Evolutionary conservation across 1,140 invertebrate species (phyloP), one percentile per base, ranked within the genome.

Genomic region (Pogonognathellus flavescens): DNA sequence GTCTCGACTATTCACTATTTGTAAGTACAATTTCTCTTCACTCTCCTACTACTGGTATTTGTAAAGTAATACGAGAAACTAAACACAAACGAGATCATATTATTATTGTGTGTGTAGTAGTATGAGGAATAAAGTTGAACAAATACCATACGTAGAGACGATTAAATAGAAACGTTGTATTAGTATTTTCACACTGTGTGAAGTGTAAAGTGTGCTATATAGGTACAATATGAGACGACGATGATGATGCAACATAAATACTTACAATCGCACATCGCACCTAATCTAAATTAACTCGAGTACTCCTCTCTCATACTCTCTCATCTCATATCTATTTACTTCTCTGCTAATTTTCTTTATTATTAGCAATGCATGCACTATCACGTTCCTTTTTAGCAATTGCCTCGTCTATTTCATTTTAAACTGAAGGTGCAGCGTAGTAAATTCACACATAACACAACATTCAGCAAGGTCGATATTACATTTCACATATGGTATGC

Each of bases 231-330:
- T 41, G 31, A 41, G 31, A 41, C 31, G 31, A 41, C 31, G 31
- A 41, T 41, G 31, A 41, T 41, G 31, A 41, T 41, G 31, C 31
- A 41, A 41, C 31, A 41, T 41, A 41, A 41, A 41, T 31, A 55
- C 14, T 18, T 55, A 41, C 22, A 66, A 66, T 59, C 20, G 16
- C 41, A 62, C 57, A 80, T 86, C 85, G 25, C 85, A 86, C 85
- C 82, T 86, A 83, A 86, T 86, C 85, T 86, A 86, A 86, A 86
- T 86, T 86, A 86, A 86, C 85, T 41, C 31, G 1, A 6, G 31
- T 41, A 41, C 31, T 41, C 31, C 2, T 41, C 2, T 41, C 31
- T 41, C 31, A 41, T 6, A 41, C 31, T 86, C 84, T 31, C 60
- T 25, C 62, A 20, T n/a, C 80, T 53, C 55, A 8, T 41, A 41